These are phyloP conservation scores for Nezara viridula DNA, from an alignment of 2,888 invertebrate genomes.

Conservation along the genomic window DNA sequence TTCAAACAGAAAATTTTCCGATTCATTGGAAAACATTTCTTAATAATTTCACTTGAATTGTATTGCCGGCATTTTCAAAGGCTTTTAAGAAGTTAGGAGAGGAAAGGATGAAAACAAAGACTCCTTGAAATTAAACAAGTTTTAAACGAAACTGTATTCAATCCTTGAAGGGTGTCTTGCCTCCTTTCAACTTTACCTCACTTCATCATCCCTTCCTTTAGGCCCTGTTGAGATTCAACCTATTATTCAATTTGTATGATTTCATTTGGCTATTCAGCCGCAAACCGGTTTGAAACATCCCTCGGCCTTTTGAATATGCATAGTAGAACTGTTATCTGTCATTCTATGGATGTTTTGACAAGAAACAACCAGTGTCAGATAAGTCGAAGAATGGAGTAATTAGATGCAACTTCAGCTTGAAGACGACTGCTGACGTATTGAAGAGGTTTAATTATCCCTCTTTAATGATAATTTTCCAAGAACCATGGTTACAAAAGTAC, in stretches of 20 bases:
- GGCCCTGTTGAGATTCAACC: not conserved
- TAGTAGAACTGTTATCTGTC: not conserved
- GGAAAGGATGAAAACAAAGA: not conserved
- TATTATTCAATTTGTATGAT: not conserved
- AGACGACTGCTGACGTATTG: not conserved
- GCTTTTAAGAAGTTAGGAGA: not conserved
- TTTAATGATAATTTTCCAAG: not conserved
- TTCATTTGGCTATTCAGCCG: not conserved
- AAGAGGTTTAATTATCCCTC: not conserved
- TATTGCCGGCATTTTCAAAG: not conserved
- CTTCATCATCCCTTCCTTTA: not conserved
- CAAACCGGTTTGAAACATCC: not conserved
- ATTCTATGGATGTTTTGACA: not conserved
- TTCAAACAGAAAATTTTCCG: not conserved
- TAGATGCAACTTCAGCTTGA: not conserved
- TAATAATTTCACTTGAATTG: not conserved
- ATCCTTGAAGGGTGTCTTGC: not conserved
- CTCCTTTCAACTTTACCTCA: not conserved
- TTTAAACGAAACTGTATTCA: not conserved
- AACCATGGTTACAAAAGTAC: not conserved
- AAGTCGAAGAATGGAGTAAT: not conserved
- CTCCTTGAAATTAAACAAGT: slow-evolving; percentile 3
- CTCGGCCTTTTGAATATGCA: not conserved
- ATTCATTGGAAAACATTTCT: not conserved
- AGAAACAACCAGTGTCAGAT: not conserved